phyloP scores from a whole-genome alignment of 2,113 vertebrate genomes.

The Rhinolophus ferrumequinum region DNA sequence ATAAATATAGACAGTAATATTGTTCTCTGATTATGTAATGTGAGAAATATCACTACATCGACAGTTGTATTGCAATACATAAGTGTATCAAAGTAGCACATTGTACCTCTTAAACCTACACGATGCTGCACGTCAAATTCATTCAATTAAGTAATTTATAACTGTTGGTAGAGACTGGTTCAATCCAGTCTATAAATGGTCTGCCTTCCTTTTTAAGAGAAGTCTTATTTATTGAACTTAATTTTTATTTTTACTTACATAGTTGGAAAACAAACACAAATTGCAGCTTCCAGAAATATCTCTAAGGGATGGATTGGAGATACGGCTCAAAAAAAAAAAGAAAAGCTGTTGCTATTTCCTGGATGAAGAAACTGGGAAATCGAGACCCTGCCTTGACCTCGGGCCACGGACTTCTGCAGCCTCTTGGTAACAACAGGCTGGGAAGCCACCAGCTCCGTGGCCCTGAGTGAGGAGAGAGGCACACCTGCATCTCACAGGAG shows the following conservation, averaged over 20 bases:
- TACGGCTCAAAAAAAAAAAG: no score
- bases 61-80: no score
- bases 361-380: not conserved
- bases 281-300: not conserved
- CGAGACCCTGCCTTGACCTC: not conserved
- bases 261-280: not conserved
- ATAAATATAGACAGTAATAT: no score
- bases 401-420: not conserved
- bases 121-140: no score
- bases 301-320: not conserved
- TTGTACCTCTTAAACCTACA: no score
- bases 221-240: not conserved
- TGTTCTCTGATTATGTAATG: no score
- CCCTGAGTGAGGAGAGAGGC: no score
- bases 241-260: not conserved
- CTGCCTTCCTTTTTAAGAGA: not conserved
- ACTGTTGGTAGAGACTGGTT: no score
- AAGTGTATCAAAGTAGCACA: no score
- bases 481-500: not conserved
- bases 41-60: no score
- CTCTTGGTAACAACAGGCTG: not conserved
- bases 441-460: not conserved
- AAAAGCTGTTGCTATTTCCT: not conserved
- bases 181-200: not conserved
- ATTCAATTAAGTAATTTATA: no score